Base-by-base conservation (phyloP, 2,797 vertebrate genomes). In the Hyperoplus lanceolatus region DNA sequence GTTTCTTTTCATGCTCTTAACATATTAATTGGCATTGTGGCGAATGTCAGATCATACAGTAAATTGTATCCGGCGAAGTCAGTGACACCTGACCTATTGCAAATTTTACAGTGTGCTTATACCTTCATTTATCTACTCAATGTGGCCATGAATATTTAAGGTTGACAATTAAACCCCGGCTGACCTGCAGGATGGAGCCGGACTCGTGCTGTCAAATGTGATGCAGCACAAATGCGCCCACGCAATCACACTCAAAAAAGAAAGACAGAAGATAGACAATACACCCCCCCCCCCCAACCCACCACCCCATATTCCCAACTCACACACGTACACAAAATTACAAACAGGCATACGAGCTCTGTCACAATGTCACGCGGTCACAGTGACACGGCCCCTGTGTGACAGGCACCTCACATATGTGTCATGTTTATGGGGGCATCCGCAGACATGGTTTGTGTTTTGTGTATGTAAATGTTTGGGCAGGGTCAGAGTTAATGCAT, bases 121-220 rank as follows among this genome's bases (percentile, higher is more conserved):
- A 93, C 92, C 91, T 95, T 94, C 94, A 96, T 95, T 94, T 94
- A 94, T 95, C 94, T 93, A 92, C 91, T 92, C 93, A 92, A 91
- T 91, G 91, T 90, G 79, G 77, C 89, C 90, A 95, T 96, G 94
- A 95, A 96, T 96, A 95, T 95, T 95, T 95, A 94, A 95, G 91
- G 89, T 77, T 80, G 87, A 90, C 94, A 94, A 95, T 95, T 95
- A 95, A 95, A 95, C 94, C 93, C 80, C 84, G 78, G 89, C 93
- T 94, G 94, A 96, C 94, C 95, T 79, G 71, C 75, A 42, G 84
- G 85, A 87, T 83, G 75, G 78, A 89, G 90, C 85, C 41, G 60
- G 88, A 86, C 86, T 61, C 54, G 75, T 4, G 74, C 81, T 86
- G 90, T 90, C 89, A 87, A 79, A 89, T 29, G 87, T 69, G 59